Percentiles rank a stretch among this genome's conserved stretches.
Evolutionary conservation across 2,888 invertebrate species (phyloP).

Genomic region (Drosophila tripunctata): DNA sequence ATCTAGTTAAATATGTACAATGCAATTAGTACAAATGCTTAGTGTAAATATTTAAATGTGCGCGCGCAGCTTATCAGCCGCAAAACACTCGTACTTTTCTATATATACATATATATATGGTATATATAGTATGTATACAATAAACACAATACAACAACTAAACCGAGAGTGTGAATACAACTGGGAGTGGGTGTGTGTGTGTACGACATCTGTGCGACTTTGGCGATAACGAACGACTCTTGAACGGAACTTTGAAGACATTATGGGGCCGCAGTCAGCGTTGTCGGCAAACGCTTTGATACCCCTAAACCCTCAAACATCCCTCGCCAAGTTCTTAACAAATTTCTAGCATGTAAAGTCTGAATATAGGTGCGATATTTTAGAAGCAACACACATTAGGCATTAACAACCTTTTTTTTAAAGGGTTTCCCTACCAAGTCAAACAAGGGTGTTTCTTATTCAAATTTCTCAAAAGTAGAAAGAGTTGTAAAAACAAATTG

Average conservation of each 20-base stretch:
- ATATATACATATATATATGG: no score
- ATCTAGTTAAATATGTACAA: conserved; percentile 55
- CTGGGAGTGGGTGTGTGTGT: background rate
- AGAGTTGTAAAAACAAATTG: background rate
- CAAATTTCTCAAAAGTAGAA: background rate
- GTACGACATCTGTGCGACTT: conserved; percentile 36
- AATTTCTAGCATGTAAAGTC: conserved; percentile 1
- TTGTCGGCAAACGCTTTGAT: conserved; percentile 14
- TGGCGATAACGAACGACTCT: conserved; percentile 34
- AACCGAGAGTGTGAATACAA: conserved; percentile 18
- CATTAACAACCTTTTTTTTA: background rate
- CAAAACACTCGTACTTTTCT: conserved; percentile 14
- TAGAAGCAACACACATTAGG: background rate
- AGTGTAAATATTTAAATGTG: conserved; percentile 64
- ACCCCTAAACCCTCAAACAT: background rate
- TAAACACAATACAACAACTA: conserved; percentile 12
- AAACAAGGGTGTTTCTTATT: conserved; percentile 22
- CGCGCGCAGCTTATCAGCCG: conserved; percentile 66
- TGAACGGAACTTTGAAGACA: conserved; percentile 50
- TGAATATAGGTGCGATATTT: conserved; percentile 40
- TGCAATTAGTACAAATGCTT: conserved; percentile 67
- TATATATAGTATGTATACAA: no score
- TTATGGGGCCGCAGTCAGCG: conserved; percentile 27
- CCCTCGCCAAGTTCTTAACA: background rate
- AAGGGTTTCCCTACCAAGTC: conserved; percentile 24